These are phyloP conservation scores for Scelioninae gen. 1 DNA, from an alignment of 2,888 invertebrate species.

Conservation along the genomic window DNA sequence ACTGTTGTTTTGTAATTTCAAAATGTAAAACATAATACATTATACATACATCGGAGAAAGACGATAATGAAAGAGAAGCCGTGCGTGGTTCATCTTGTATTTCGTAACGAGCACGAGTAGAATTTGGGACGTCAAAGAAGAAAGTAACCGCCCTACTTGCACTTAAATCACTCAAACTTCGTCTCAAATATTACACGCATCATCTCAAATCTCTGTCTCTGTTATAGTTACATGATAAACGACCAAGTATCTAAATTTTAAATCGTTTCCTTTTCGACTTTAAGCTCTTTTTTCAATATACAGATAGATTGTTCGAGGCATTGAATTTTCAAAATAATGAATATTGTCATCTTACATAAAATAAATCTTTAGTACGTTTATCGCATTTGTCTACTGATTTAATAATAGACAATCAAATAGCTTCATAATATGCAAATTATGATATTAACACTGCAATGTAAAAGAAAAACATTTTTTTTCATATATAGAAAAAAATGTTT, in stretches of 20 bases:
- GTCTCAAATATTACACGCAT: conserved; percentile 41
- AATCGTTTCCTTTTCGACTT: conserved; percentile 21
- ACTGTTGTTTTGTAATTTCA: conserved; percentile 52
- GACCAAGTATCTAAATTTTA: conserved; percentile 36
- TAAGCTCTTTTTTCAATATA: neutral
- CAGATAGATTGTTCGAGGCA: too few species aligned
- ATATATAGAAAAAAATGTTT: too few species aligned
- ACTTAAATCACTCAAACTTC: conserved; percentile 52
- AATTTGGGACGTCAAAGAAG: conserved; percentile 63
- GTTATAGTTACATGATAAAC: conserved; percentile 51
- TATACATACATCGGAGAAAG: conserved; percentile 54
- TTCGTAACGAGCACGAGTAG: conserved; percentile 56
- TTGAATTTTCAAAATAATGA: neutral
- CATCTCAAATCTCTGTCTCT: conserved; percentile 42
- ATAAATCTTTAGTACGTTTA: too few species aligned
- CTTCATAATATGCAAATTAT: too few species aligned
- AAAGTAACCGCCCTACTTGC: conserved; percentile 65
- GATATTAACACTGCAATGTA: too few species aligned
- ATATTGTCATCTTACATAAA: neutral
- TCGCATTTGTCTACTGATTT: too few species aligned
- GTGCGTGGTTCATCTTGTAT: conserved; percentile 45
- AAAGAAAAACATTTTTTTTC: too few species aligned
- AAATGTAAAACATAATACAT: conserved; percentile 52
- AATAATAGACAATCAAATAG: too few species aligned
- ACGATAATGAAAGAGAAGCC: conserved; percentile 62